A percentile compares a stretch with the other conserved stretches of the same genome.
Conservation (phyloP, 2,888 invertebrate genomes). For the Pseudococcus viburni region DNA sequence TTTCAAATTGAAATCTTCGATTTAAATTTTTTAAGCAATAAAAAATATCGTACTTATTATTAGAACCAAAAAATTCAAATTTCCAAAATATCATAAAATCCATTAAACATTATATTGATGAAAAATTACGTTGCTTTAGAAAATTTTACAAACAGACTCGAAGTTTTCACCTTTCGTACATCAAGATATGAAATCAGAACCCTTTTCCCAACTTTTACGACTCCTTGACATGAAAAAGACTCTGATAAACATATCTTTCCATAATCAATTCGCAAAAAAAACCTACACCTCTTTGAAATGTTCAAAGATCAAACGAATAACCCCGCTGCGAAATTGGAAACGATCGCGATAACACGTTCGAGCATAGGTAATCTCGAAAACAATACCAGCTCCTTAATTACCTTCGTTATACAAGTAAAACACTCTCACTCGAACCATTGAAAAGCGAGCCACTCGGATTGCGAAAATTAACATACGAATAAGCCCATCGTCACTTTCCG, state of each 20-base stretch:
- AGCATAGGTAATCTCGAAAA: neutral
- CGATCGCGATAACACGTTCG: neutral
- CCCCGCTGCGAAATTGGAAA: neutral
- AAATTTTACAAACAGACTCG: no score
- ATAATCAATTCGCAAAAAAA: neutral
- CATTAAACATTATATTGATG: no score
- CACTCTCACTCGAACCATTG: neutral
- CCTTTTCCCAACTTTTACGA: no score
- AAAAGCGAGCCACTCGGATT: neutral
- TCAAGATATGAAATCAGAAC: no score
- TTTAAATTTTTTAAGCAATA: no score
- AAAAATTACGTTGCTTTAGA: no score
- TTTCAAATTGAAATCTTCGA: no score
- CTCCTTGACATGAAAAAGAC: no score
- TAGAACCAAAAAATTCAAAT: no score
- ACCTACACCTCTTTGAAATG: neutral
- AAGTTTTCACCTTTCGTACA: no score
- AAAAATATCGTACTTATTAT: no score
- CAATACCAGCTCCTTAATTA: neutral
- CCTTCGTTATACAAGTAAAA: neutral
- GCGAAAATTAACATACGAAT: conserved; percentile 26
- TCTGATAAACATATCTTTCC: neutral
- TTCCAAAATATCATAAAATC: no score
- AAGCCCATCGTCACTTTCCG: neutral
- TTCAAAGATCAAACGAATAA: neutral